Evolutionary conservation across 1,140 invertebrate genomes (phyloP), one percentile per base, ranked within the genome.

Genomic region (Galleria mellonella): DNA sequence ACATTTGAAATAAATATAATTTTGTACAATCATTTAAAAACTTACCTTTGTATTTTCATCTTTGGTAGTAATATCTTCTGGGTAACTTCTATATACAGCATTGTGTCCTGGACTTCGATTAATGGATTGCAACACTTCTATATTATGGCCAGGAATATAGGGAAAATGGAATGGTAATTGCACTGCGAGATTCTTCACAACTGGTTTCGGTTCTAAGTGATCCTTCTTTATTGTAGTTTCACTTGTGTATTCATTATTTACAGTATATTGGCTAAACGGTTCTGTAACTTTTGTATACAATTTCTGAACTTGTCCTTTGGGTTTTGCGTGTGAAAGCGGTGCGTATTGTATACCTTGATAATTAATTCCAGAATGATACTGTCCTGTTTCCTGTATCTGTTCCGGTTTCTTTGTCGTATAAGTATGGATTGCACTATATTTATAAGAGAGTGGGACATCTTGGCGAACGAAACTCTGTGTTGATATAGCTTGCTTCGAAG

Each of bases 71-170:
- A n/a, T n/a, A 17, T 13, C 15, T 17, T 37, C 14, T n/a, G 43
- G 11, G 32, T 41, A 45, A 10, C 17, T 53, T 23, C 45, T 47
- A 12, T 56, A 54, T 0, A 53, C 47, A 23, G 47, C 42, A 44
- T 56, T 51, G 27, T 48, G 44, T 3, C 47, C 53, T 12, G 51
- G 42, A 28, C 38, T 49, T 4, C 39, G 32, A n/a, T 47, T 54
- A 0, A 48, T 47, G 13, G 47, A 42, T 17, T 44, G 17, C 6
- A 39, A 11, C 8, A 55, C 30, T 46, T 61, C 43, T 10, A 46
- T 13, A 39, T 46, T 51, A 28, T 51, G 38, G 1, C 44, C 53
- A 4, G 47, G 45, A 4, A 35, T 12, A 8, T 35, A 42, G 8
- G 44, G 2, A 14, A 40, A 33, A 10, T 23, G 17, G 6, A 23